Evolutionary conservation across 2,797 vertebrate genomes (phyloP), one percentile per base, ranked within the genome.

Genomic region (Iguana delicatissima): DNA sequence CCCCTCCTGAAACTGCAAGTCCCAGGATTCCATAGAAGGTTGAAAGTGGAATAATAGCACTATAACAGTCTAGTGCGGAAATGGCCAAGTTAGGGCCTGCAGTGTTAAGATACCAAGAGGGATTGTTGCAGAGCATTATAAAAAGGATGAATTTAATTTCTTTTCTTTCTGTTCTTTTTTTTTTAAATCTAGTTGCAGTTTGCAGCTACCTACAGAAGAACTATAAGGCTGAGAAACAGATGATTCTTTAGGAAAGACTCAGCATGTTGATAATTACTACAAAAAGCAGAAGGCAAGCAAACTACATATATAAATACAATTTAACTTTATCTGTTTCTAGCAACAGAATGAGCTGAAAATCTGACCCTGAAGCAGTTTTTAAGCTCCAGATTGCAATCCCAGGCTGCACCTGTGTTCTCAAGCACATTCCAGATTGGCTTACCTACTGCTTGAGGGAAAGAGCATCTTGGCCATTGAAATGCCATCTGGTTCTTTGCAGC

Each of bases 401-500:
- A 29, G 16, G 57, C n/a, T 81, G 52, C 52, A 32, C 50, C 50
- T 50, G 38, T 14, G 4, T 50, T 57, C 64, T 57, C 50, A 52
- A 80, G 64, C 42, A 88, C 77, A 64, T 42, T 74, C 38, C 69
- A 89, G 69, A 55, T 59, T 74, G 35, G 32, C 50, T n/a, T 55
- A 74, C 18, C 35, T 59, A 83, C 72, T 74, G 69, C 35, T 83
- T 6, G 35, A 29, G 67, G 50, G 22, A 16, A 82, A 88, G 80
- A 57, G 50, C 64, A 73, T 82, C n/a, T 14, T 74, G 50, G 69
- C 84, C 38, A 6, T 86, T 74, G 12, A 55, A 74, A 20, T 52
- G 35, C 84, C 84, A 74, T 86, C 84, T 86, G 84, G 69, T 26
- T 74, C n/a, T 22, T n/a, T 74, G 50, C 84, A 86, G 84, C 50